Evolutionary conservation across 2,113 vertebrate species (phyloP), one percentile per base, ranked within the genome.

Genomic region (Gymnocephalus cernua): DNA sequence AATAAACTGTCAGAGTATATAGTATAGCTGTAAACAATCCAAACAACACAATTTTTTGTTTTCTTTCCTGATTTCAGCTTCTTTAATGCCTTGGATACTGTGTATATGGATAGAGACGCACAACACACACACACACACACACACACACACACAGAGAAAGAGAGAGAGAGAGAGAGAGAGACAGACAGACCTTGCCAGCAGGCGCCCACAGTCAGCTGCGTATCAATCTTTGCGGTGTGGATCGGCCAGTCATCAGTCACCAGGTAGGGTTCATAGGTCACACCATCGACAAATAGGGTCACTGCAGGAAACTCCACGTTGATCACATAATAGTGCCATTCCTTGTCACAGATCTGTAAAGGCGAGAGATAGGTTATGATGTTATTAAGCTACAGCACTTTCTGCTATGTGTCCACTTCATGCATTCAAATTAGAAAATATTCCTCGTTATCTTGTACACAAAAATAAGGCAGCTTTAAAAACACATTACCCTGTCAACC

Each of bases 131-230:
- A 86, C 15, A 45, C 35, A 58, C 32, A 51, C 54, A 78, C 5
- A 68, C 32, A 45, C 41, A 51, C 35, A 77, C 51, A 85, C 93
- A 94, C n/a, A n/a, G n/a, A n/a, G n/a, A n/a, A n/a, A n/a, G n/a
- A n/a, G n/a, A n/a, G n/a, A n/a, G n/a, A n/a, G n/a, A n/a, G n/a
- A n/a, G n/a, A n/a, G n/a, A n/a, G n/a, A n/a, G n/a, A n/a, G n/a
- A n/a, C n/a, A n/a, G n/a, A n/a, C n/a, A n/a, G 94, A 99, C 98
- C 98, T 98, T 99, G 98, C 98, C 98, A 99, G 87, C 98, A 99
- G 69, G 98, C 98, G 0, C 98, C 98, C 9, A 99, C 97, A 0
- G 98, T 98, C 38, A 99, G 96, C 89, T 99, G 98, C 51, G 98
- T 97, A 86, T 97, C 96, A 64, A 98, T 99, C 91, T 98, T 96